Evolutionary conservation across 2,113 vertebrate genomes (phyloP).

Genomic region (Microtus oregoni): DNA sequence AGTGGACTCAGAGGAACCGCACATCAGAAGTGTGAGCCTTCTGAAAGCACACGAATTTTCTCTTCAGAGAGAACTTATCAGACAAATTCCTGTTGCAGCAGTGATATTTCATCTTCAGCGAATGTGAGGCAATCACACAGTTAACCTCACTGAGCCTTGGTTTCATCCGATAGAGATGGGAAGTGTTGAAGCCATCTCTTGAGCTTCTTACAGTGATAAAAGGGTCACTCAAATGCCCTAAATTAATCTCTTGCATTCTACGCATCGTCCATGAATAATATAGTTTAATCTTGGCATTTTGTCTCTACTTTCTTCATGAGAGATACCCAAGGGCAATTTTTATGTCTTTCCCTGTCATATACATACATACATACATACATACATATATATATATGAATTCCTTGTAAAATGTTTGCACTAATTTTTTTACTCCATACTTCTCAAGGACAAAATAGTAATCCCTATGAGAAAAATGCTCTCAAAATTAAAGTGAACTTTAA

Average conservation of each 20-base stretch:
- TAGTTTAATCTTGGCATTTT: not conserved
- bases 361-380: too few relatives aligned
- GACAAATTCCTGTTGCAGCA: not conserved
- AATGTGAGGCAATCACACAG: not conserved
- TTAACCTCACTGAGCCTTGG: not conserved
- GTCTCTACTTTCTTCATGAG: not conserved
- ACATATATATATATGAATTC: not conserved
- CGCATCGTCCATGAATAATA: not conserved
- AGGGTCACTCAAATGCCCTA: not conserved
- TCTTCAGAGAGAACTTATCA: not conserved
- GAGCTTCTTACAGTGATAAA: not conserved
- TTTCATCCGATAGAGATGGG: not conserved
- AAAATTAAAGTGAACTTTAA: not conserved
- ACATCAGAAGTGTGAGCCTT: not conserved
- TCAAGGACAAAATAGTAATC: not conserved
- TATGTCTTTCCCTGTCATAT: not conserved
- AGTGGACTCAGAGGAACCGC: not conserved
- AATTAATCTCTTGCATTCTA: not conserved
- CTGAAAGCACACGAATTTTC: not conserved
- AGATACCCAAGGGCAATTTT: not conserved
- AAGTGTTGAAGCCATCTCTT: not conserved
- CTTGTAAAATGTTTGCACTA: not conserved
- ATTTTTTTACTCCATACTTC: not conserved
- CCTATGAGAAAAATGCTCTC: not conserved
- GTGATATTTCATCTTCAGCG: not conserved